Conservation (phyloP, 2,888 invertebrate species). For the Syritta pipiens region DNA sequence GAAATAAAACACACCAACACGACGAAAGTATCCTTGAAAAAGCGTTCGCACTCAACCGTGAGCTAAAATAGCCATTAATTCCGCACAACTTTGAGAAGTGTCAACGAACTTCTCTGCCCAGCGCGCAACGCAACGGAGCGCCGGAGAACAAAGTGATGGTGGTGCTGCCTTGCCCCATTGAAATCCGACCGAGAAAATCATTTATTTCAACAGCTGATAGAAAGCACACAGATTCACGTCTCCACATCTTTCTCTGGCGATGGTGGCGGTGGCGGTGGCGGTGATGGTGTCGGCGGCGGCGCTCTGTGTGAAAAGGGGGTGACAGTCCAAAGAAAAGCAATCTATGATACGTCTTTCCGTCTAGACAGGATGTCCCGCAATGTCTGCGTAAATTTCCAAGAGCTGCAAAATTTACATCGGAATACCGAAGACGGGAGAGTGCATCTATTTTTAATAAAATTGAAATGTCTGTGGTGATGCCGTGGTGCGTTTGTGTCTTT, state of each 20-base stretch:
- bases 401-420: constrained; percentile 39
- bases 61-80: constrained; percentile 26
- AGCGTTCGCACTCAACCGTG: constrained; percentile 10
- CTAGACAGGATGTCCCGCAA: constrained; percentile 68
- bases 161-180: constrained; percentile 7
- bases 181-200: constrained; percentile 29
- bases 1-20: constrained; percentile 23
- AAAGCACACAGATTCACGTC: constrained; percentile 39
- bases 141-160: constrained; percentile 1
- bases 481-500: constrained; percentile 12
- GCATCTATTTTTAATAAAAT: constrained; percentile 55
- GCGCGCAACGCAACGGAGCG: constrained; percentile 1
- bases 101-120: constrained; percentile 46
- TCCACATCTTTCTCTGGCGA: constrained; percentile 9
- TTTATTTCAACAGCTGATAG: constrained; percentile 57
- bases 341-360: constrained; percentile 52
- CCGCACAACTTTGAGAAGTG: constrained; percentile 24
- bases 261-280: background rate
- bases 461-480: constrained; percentile 12
- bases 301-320: constrained; percentile 44
- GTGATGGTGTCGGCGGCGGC: constrained; percentile 13
- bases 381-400: constrained; percentile 41
- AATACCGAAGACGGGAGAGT: constrained; percentile 28
- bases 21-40: constrained; percentile 12
- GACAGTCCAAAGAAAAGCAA: constrained; percentile 54